Base-by-base conservation (phyloP, 2,113 vertebrate species). In the Atrichornis clamosus region DNA sequence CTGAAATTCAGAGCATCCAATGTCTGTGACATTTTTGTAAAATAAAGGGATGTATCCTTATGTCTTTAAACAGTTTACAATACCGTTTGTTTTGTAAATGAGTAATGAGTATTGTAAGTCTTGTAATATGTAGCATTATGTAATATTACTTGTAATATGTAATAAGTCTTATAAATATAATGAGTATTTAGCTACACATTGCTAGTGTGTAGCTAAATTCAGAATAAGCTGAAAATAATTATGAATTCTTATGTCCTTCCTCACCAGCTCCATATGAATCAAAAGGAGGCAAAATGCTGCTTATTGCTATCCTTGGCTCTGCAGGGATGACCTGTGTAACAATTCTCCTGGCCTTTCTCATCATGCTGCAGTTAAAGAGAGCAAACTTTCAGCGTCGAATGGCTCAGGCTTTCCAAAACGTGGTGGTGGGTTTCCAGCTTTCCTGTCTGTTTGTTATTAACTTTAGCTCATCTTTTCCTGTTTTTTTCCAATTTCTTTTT, bases 301-400 rank as follows among this genome's bases (percentile, higher is more conserved):
- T 99, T n/a, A 98, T 98, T 84, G 99, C 98, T 41, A 99, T 99
- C 63, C 98, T 99, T 42, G 98, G 99, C n/a, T 99, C 99, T 1
- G 98, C 98, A 65, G 99, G 98, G 23, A 99, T 99, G 98, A 99
- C 99, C 28, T 99, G 99, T 87, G 95, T 99, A 76, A 99, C 99
- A 2, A 98, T 99, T 89, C 97, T 99, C 20, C 86, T 99, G 81
- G 98, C 98, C 80, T 99, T 99, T 96, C 98, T 98, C 84, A 99
- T 99, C 75, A 98, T 99, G 97, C 87, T 99, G 79, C 98, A 99
- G 77, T 60, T 99, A 90, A 99, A 98, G 96, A 93, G 98, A 90
- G 98, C 98, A 68, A 98, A 98, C 30, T 97, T 99, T 84, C 99
- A 99, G 89, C 98, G 98, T 37, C 98, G 98, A 94, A 99, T 99